A percentile compares a stretch with the other conserved stretches of the same genome.
Evolutionary conservation across 2,888 invertebrate species (phyloP).

Genomic region (Scelioninae gen. 1): DNA sequence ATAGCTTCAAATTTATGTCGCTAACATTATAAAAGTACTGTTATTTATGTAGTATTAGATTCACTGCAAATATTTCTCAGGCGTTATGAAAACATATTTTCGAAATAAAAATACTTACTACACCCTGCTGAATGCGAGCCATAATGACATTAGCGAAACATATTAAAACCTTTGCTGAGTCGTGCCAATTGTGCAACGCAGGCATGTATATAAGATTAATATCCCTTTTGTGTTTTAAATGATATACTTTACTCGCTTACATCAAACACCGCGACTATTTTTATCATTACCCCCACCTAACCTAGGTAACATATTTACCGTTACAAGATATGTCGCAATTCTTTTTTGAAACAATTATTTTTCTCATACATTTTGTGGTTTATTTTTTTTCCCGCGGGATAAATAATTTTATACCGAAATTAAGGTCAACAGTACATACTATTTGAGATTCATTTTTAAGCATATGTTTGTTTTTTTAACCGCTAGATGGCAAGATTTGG

Average conservation of each 20-base stretch:
- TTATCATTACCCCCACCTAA: not conserved
- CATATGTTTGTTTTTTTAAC: too few species aligned
- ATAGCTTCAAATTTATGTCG: too few species aligned
- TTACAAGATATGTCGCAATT: too few species aligned
- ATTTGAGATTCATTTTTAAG: too few species aligned
- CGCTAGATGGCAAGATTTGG: conserved; percentile 48
- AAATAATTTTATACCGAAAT: too few species aligned
- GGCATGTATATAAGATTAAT: conserved; percentile 56
- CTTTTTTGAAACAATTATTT: too few species aligned
- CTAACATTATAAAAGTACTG: too few species aligned
- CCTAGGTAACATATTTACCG: too few species aligned
- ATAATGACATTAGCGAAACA: not conserved
- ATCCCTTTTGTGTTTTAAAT: conserved; percentile 53
- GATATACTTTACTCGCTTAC: conserved; percentile 37
- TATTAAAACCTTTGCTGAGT: conserved; percentile 15
- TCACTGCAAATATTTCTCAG: not conserved
- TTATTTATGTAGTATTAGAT: too few species aligned
- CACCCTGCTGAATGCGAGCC: not conserved
- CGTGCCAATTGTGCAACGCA: conserved; percentile 38
- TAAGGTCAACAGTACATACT: too few species aligned
- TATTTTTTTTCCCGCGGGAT: too few species aligned
- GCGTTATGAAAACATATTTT: not conserved
- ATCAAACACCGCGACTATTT: conserved; percentile 51
- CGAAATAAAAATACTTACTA: conserved; percentile 12
- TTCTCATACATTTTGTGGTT: too few species aligned